Evolutionary conservation across 2,797 vertebrate species (phyloP), one percentile per base, ranked within the genome.

Genomic region (Neosalanx taihuensis): DNA sequence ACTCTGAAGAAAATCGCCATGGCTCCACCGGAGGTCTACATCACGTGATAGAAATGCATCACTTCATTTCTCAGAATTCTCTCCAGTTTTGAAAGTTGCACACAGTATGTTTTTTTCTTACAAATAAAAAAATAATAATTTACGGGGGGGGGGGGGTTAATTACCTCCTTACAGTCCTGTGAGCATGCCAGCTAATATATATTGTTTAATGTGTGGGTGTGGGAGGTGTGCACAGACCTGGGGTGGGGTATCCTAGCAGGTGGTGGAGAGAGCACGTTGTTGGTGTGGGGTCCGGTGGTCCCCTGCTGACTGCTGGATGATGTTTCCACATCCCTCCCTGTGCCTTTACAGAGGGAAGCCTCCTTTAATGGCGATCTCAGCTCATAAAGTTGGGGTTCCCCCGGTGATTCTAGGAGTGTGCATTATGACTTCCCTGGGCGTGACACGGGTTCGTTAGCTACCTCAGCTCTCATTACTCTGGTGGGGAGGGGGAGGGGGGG

Each of bases 111-210:
- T 56, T 75, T 56, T 75, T 76, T 65, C 65, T 73, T 29, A 49
- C 56, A 79, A 74, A 85, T 88, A 82, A 33, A 82, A 87, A 89
- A 88, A 83, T 83, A 88, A 83, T 83, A 86, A 84, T 75, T 23
- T 67, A 76, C 66, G 71, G 79, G 80, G 37, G 35, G 7, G 7
- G 76, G 83, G 64, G 62, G 69, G 13, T 51, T 84, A 81, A 86
- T 78, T 63, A 78, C 72, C 68, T 85, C 76, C 72, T 79, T 79
- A 75, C 72, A 71, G 73, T 73, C 74, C 70, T 65, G 46, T 70
- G 37, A 71, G 63, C 63, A 13, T 37, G 3, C 56, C 31, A 46
- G 15, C 31, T 46, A 13, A 26, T 72, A 59, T 78, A 71, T 71
- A 20, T 20, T 30, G 37, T 41, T 18, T 51, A 73, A 58, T 72